Base-by-base conservation (phyloP, 1,140 invertebrate genomes). In the Ceratina australensis region DNA sequence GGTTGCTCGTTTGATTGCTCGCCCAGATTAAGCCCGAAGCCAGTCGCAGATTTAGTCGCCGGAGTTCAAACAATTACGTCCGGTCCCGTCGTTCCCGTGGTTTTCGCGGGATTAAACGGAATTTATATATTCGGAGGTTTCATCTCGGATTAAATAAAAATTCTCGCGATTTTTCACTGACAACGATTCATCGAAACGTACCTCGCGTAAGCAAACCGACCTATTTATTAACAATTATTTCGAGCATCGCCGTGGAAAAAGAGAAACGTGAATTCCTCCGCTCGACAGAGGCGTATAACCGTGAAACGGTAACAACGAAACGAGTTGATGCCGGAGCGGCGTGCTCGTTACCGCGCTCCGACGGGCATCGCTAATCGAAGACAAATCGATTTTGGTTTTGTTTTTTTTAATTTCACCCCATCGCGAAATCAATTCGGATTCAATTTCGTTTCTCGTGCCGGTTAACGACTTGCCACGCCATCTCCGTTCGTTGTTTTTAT, bases 371-470 rank as follows among this genome's bases (percentile, higher is more conserved):
- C 81, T 83, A 83, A 83, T 82, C 61, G 80, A 75, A 83, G 76
- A 57, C 77, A 83, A 83, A 83, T 83, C 81, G 67, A 83, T 83
- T 72, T 52, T 52, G 72, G n/a, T n/a, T n/a, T n/a, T n/a, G n/a
- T n/a, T n/a, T 83, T 74, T 77, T 83, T 83, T 83, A 79, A 83
- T 83, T 83, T 63, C 49, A 47, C 7, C 49, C 56, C 66, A 1
- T 3, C 16, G n/a, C 66, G 54, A 79, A 83, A 83, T 83, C 82
- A 67, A 83, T 82, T 75, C 56, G 77, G 79, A 82, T 83, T 71
- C 82, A 83, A 83, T 83, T 83, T 54, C 67, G 65, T 75, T 26
- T 59, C 49, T 64, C 60, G 60, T 33, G 5, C 66, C 68, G 47
- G 77, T 78, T 79, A 83, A 83, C 72, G 81, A 83, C 67, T 75